Evolutionary conservation across 2,113 vertebrate species (phyloP).

Genomic region (Percopsis transmontana): DNA sequence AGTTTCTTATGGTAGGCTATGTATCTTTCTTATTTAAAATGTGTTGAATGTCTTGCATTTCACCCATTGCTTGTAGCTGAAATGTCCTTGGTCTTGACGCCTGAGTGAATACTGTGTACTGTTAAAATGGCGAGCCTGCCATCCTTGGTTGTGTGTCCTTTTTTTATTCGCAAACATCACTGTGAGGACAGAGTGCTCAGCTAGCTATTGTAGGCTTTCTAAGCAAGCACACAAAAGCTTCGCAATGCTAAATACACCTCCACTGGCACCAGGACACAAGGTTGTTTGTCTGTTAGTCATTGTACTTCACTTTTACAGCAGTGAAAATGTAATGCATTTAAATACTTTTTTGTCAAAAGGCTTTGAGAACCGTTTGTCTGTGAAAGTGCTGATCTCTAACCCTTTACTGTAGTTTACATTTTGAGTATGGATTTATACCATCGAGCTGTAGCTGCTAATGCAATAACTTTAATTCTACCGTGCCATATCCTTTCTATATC

Average conservation of each 20-base stretch:
- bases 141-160: neutral
- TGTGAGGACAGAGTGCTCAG: neutral
- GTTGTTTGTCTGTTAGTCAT: neutral
- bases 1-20: too few species aligned
- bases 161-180: constrained; percentile 19
- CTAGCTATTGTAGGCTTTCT: constrained; percentile 4
- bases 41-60: constrained; percentile 17
- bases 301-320: too few species aligned
- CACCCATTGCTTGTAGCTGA: neutral
- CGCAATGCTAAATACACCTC: neutral
- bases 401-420: neutral
- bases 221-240: constrained; percentile 10
- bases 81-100: constrained; percentile 1
- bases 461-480: constrained; percentile 33
- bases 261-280: neutral
- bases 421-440: neutral
- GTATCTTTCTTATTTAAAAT: neutral
- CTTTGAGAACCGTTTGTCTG: too few species aligned
- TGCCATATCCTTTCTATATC: too few species aligned
- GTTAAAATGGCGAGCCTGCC: neutral
- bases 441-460: constrained; percentile 12
- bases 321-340: too few species aligned
- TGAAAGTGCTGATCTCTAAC: neutral
- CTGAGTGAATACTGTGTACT: neutral
- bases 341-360: too few species aligned